Evolutionary conservation across 2,113 vertebrate genomes (phyloP).

Genomic region (Macrotis lagotis): DNA sequence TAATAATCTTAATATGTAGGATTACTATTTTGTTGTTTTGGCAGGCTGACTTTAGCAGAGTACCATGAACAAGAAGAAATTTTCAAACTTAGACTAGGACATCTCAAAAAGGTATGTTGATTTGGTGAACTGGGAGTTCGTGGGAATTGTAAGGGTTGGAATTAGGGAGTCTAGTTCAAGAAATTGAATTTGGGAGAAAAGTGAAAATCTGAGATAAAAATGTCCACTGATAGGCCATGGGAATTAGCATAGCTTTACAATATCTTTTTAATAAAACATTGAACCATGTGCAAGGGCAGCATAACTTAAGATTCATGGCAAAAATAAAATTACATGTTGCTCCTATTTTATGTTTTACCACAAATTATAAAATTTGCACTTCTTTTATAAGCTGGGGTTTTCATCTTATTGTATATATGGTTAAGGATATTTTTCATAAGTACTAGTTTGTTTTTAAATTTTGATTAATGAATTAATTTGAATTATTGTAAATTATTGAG

Average conservation of each 20-base stretch:
- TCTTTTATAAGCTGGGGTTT: slow-evolving; percentile 43
- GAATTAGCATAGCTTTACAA: neutral
- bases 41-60: slow-evolving; percentile 96
- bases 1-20: slow-evolving; percentile 67
- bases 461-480: neutral
- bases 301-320: too few species aligned
- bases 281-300: neutral
- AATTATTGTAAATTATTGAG: neutral
- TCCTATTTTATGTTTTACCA: slow-evolving; percentile 49
- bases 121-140: slow-evolving; percentile 32
- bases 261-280: slow-evolving; percentile 29
- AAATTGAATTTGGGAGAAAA: slow-evolving; percentile 29
- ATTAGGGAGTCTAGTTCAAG: slow-evolving; percentile 30
- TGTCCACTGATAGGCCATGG: neutral
- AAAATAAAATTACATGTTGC: slow-evolving; percentile 27
- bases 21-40: slow-evolving; percentile 72
- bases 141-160: slow-evolving; percentile 20
- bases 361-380: slow-evolving; percentile 35
- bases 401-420: slow-evolving; percentile 38
- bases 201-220: neutral
- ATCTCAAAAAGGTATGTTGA: slow-evolving; percentile 96
- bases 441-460: neutral
- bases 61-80: slow-evolving; percentile 99
- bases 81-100: slow-evolving; percentile 98
- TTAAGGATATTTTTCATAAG: slow-evolving; percentile 18